Base-by-base conservation (phyloP, 2,113 vertebrate species). In the Pelodiscus sinensis region DNA sequence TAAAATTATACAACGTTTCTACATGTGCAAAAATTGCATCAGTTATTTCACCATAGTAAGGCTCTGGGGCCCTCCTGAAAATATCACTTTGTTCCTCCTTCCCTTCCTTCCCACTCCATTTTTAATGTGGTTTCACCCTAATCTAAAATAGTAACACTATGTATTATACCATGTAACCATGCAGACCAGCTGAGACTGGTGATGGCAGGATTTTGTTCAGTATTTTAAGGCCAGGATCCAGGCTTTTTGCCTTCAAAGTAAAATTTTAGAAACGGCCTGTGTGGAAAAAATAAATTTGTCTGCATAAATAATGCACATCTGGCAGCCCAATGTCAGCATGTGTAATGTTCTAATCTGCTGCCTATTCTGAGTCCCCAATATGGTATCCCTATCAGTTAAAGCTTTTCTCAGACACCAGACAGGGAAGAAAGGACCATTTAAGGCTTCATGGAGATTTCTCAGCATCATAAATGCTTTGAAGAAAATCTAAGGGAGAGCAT, bases 301-400 rank as follows among this genome's bases (percentile, higher is more conserved):
- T 3, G 81, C 78, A 81, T 16, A 77, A 78, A 58, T 56, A 50
- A 31, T n/a, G 12, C 35, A 35, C 18, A 82, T 73, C 31, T 68
- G 38, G 81, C 21, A 68, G 6, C 24, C 50, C 18, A 78, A 52
- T 87, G 6, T 55, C 79, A 88, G 50, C 51, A 77, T 6, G 27
- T 55, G 25, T 27, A 77, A 50, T 77, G 44, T 25, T 44, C 38
- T 81, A 86, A 81, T 73, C 15, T 54, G 52, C 35, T 75, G 21
- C 44, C 81, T 68, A 87, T 87, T 96, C 75, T 92, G 68, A 9
- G 68, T 84, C 52, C 51, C 58, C 83, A 87, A 91, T 31, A 25
- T 10, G 60, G 4, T 25, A 78, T 2, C 5, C 9, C 25, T 87
- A 16, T 31, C 57, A 80, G 51, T 79, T 12, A 57, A 54, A 91